Conservation (phyloP, 2,113 vertebrate species). For the Platichthys flesus region DNA sequence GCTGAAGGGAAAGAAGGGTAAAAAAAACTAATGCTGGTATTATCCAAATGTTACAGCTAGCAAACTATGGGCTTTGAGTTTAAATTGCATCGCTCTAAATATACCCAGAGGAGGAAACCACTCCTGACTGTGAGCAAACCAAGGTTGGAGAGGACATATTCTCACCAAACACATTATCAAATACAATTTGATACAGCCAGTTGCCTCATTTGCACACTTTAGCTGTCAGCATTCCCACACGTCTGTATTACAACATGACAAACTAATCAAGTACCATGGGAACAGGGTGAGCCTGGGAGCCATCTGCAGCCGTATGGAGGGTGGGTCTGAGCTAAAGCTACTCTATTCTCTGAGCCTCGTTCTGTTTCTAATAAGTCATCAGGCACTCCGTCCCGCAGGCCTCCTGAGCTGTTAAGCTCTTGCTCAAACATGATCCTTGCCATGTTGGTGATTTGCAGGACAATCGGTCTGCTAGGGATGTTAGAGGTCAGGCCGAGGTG, state of each 20-base stretch:
- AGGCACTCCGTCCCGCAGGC: conserved; percentile 59
- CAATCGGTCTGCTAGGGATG: conserved; percentile 87
- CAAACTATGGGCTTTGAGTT: conserved; percentile 44
- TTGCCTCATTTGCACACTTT: conserved; percentile 51
- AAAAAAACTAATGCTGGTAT: conserved; percentile 3
- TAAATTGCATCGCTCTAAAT: conserved; percentile 47
- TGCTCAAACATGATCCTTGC: conserved; percentile 84
- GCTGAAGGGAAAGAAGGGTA: not conserved
- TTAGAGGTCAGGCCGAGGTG: conserved; percentile 83
- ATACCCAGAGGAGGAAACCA: conserved; percentile 32
- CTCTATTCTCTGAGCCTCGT: conserved; percentile 51
- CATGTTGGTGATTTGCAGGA: conserved; percentile 89
- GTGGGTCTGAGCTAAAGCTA: conserved; percentile 47
- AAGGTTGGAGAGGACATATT: conserved; percentile 13
- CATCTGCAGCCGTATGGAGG: conserved; percentile 61
- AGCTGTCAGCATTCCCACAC: conserved; percentile 65
- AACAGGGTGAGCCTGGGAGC: conserved; percentile 58
- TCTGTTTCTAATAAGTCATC: conserved; percentile 75
- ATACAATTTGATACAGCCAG: conserved; percentile 37
- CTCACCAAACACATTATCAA: conserved; percentile 43
- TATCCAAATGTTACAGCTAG: conserved; percentile 18
- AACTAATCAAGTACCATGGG: conserved; percentile 73
- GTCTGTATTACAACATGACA: conserved; percentile 61
- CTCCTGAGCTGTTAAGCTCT: conserved; percentile 75
- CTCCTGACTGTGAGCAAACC: conserved; percentile 41